These are phyloP conservation scores for Noctua fimbriata DNA, from an alignment of 2,888 invertebrate genomes.

Conservation along the genomic window DNA sequence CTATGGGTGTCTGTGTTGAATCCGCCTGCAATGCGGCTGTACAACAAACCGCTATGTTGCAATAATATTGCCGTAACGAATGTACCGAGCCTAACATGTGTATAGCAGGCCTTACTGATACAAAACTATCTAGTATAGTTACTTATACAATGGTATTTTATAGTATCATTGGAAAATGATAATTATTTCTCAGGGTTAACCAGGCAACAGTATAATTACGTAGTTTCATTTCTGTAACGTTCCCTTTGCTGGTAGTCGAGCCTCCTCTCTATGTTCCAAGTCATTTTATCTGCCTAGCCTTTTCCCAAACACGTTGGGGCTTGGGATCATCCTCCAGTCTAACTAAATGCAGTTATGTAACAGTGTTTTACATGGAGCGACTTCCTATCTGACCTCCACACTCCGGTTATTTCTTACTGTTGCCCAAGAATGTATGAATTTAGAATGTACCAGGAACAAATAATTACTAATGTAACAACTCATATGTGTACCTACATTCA, in stretches of 20 bases:
- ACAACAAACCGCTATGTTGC: no score
- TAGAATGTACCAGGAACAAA: no score
- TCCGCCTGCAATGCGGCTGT: no score
- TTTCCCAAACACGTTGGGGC: background rate
- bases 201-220: background rate
- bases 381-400: background rate
- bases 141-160: constrained; percentile 4
- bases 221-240: background rate
- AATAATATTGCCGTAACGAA: no score
- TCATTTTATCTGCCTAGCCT: background rate
- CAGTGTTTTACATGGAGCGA: no score
- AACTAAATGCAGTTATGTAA: background rate
- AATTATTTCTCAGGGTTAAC: background rate
- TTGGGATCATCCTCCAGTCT: background rate
- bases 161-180: constrained; percentile 21
- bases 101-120: background rate
- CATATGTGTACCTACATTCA: no score
- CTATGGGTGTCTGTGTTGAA: no score
- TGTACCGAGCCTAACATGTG: background rate
- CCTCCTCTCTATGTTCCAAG: background rate
- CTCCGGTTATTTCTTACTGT: background rate
- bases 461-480: no score
- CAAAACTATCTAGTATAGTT: background rate
- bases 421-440: no score
- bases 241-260: background rate